These are phyloP conservation scores for Arbacia lixula DNA, from an alignment of 53 echinoderm and acorn worm species.

Conservation along the genomic window DNA sequence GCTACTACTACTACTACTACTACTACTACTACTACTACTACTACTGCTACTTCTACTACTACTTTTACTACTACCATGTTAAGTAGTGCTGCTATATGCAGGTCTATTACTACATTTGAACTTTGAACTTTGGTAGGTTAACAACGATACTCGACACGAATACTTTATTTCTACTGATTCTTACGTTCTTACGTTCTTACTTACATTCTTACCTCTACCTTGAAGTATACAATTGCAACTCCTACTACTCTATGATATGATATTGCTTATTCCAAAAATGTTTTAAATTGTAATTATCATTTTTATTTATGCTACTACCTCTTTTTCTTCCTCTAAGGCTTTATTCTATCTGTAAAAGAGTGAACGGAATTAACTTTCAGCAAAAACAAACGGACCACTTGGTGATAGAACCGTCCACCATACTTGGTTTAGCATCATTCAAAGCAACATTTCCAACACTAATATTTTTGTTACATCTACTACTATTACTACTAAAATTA, in stretches of 20 bases:
- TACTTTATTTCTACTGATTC: not conserved
- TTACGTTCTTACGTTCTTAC: not conserved
- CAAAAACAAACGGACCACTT: too few species aligned
- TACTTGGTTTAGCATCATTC: not conserved
- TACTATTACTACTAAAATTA: not conserved
- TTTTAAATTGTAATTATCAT: not conserved
- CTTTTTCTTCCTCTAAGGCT: not conserved
- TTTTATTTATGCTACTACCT: not conserved
- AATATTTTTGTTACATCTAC: too few species aligned
- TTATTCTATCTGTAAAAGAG: too few species aligned
- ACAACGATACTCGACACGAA: not conserved
- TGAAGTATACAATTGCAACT: not conserved
- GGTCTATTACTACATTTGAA: not conserved
- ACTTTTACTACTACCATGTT: not conserved
- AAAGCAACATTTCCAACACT: not conserved
- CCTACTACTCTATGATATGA: not conserved
- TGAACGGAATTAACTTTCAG: too few species aligned
- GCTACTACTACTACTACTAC: not conserved
- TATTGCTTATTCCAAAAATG: not conserved
- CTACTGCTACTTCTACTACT: conserved; percentile 21
- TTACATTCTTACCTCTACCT: not conserved
- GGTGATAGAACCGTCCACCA: too few species aligned
- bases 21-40: not conserved
- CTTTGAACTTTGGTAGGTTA: not conserved
- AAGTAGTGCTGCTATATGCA: not conserved